Percentiles rank a stretch among this genome's conserved stretches.
These are phyloP conservation scores for Simalia tracyae DNA, from an alignment of 2,797 vertebrate species.

Conservation along the genomic window DNA sequence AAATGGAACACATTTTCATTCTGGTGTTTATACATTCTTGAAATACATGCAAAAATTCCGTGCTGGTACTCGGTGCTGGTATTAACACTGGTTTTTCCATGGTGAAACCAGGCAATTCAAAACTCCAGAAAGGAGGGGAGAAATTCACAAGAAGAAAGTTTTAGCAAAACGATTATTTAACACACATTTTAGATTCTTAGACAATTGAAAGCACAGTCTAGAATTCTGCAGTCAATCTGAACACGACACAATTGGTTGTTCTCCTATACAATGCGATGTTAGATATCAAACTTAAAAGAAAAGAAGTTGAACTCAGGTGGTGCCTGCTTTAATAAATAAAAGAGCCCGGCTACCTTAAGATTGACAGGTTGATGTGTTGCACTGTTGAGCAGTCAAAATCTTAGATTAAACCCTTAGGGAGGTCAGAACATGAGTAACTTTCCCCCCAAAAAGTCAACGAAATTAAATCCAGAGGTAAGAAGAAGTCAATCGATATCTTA, in stretches of 20 bases:
- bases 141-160: background rate
- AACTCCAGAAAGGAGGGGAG: background rate
- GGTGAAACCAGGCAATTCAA: background rate
- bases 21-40: too few relatives aligned
- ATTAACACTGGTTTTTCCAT: too few relatives aligned
- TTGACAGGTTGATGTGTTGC: slow-evolving; percentile 4
- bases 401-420: slow-evolving; percentile 26
- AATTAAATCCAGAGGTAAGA: background rate
- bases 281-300: background rate
- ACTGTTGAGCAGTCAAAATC: background rate
- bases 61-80: too few relatives aligned
- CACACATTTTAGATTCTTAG: background rate
- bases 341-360: background rate
- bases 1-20: too few relatives aligned
- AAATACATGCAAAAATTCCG: too few relatives aligned
- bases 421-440: background rate
- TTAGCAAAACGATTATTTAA: background rate
- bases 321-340: slow-evolving; percentile 16
- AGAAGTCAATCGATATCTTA: background rate
- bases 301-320: background rate
- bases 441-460: background rate
- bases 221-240: background rate
- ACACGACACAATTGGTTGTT: background rate
- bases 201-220: too few relatives aligned
- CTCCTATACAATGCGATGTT: background rate